Percentiles rank a stretch among this genome's conserved stretches.
These are phyloP conservation scores for Polypterus senegalus DNA, from an alignment of 2,113 vertebrate species.

Conservation along the genomic window DNA sequence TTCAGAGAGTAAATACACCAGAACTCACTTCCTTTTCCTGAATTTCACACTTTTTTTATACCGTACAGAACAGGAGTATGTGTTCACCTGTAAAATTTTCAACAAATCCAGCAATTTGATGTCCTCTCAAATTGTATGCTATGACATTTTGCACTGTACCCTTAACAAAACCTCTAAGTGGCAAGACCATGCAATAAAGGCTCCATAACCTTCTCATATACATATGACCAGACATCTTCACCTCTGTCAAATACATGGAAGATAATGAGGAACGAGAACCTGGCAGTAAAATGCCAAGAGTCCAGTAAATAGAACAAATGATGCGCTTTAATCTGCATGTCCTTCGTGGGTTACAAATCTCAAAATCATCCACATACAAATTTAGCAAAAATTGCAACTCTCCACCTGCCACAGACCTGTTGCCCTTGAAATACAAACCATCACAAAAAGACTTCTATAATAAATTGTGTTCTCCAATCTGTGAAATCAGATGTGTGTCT, in stretches of 20 bases:
- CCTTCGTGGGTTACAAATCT: slow-evolving; percentile 18
- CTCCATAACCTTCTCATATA: slow-evolving; percentile 14
- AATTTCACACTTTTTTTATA: background rate
- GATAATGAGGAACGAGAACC: slow-evolving; percentile 13
- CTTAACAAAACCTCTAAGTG: slow-evolving; percentile 12
- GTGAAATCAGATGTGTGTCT: background rate
- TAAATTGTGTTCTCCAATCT: background rate
- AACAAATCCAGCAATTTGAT: background rate
- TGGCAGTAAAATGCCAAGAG: slow-evolving; percentile 11
- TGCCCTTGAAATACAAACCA: slow-evolving; percentile 4
- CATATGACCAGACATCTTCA: slow-evolving; percentile 13
- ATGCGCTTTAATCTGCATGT: background rate
- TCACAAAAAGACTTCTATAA: slow-evolving; percentile 12
- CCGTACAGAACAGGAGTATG: slow-evolving; percentile 2
- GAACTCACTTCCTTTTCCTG: background rate
- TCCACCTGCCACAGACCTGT: slow-evolving; percentile 14
- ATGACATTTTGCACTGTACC: slow-evolving; percentile 10
- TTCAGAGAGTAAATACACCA: background rate
- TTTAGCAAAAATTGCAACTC: slow-evolving; percentile 11
- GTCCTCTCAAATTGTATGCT: slow-evolving; percentile 8
- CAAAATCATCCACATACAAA: slow-evolving; percentile 13
- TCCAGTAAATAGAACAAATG: slow-evolving; percentile 4
- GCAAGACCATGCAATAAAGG: slow-evolving; percentile 11
- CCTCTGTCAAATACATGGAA: slow-evolving; percentile 14
- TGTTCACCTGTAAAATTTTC: background rate